Base-by-base conservation (phyloP, 2,113 vertebrate species). In the Petroica traversi region DNA sequence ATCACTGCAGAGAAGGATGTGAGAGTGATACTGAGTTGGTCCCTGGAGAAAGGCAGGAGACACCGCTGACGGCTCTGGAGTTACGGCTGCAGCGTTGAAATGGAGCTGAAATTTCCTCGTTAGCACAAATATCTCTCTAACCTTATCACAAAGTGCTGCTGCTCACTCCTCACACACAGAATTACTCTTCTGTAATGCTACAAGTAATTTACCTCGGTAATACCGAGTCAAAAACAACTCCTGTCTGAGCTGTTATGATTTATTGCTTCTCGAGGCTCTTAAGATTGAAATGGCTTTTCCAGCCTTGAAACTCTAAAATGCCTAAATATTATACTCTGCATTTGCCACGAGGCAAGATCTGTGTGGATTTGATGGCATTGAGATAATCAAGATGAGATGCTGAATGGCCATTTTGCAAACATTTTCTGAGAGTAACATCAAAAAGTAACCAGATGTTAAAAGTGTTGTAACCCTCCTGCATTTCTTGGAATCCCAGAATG, bases 1-100 rank as follows among this genome's bases (percentile, higher is more conserved):
- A 85, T 96, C 91, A 71, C 94, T 83, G 55, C 2, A 7, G 91
- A 96, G 94, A 67, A 94, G 92, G 38, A 88, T 92, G 95, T 87
- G 93, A 67, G 87, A 79, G 71, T 34, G 96, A 93, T 95, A 82
- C 81, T 7, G 63, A 74, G 91, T 85, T 76, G 78, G 68, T 96
- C 96, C 89, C 96, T 33, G 34, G 97, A 89, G 93, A 43, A 71
- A 86, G 51, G 49, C 4, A 78, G 89, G 91, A 97, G 92, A 79
- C 85, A 11, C 76, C 3, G 26, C 84, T 92, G 49, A 91, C 2
- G 5, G 94, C 92, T 93, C 95, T 16, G 3, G 76, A 82, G 78
- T 81, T 96, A 69, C 2, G 3, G 69, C 92, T 64, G 68, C 73
- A 71, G 80, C 0, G 4, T 62, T 66, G 61, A 78, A 92, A 80